Base-by-base conservation (phyloP, 2,888 invertebrate genomes). In the Acleris holmiana region DNA sequence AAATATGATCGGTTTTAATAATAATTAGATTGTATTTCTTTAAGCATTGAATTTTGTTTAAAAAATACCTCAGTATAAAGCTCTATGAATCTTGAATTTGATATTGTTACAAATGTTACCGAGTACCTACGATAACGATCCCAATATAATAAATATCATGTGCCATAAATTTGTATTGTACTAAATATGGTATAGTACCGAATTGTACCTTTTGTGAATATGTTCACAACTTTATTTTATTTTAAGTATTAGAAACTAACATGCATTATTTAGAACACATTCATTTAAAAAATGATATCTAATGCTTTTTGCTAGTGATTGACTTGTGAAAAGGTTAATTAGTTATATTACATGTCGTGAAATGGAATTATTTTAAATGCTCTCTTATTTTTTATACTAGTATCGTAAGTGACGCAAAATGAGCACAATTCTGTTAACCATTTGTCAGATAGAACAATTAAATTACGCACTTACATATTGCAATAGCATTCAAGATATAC, bases 341-440 rank as follows among this genome's bases (percentile, higher is more conserved):
- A 55, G 54, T 55, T 13, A 46, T 44, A 44, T 35, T 13, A 44
- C 15, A 44, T n/a, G 44, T n/a, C 17, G 17, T 17, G 17, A 44
- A 47, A 63, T 47, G 47, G 57, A 49, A 55, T 50, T 40, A 65
- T 65, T 67, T 41, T 53, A n/a, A 61, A 56, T 25, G 70, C 70
- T 68, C 72, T 71, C 69, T 71, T 64, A 67, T 67, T 67, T 57
- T 62, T 73, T 64, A 71, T 72, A 71, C 71, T 69, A 61, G 60
- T 40, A 23, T 58, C 41, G 25, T 59, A 54, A 59, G 54, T 50
- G 17, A 46, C 48, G 35, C 35, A 48, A 23, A 41, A 60, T 67
- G 73, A 76, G 76, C 78, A 80, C 78, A 80, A 77, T 76, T 75
- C 76, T 74, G 72, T 18, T 82, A 75, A 82, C 80, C 67, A 76